Base-by-base conservation (phyloP, 2,113 vertebrate genomes). In the Sarotherodon lohbergeri region DNA sequence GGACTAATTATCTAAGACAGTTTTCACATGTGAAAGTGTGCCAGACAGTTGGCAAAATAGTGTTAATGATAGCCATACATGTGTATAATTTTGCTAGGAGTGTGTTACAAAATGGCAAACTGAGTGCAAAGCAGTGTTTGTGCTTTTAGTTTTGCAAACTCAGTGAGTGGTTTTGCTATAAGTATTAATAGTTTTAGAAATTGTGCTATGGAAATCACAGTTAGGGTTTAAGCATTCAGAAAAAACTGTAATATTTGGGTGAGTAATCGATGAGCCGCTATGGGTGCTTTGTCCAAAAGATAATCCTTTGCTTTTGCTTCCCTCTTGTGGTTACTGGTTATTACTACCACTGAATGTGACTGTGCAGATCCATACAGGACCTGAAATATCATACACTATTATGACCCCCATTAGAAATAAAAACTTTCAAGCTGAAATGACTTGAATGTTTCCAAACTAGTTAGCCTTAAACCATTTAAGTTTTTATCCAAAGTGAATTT, bases 251-350 rank as follows among this genome's bases (percentile, higher is more conserved):
- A 43, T 48, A 48, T 76, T 27, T 29, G 9, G 41, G 14, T 27
- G 13, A 16, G 66, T 24, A 46, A 43, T 6, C 7, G 11, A 68
- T 71, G 66, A 71, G 7, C 39, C 3, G 0, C n/a, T 71, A 5
- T 27, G 22, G 24, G 14, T 76, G 41, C 41, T 48, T 76, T 76
- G 41, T 71, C n/a, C n/a, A 19, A 59, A 71, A 84, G 19, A 29
- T 39, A 13, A 82, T 76, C 9, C 16, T 59, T 76, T 90, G 63
- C 11, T 27, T 56, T 76, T 88, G 63, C 55, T 52, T 68, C 86
- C 86, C 88, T 57, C 92, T 91, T 63, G 82, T 91, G 92, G 86
- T 76, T 3, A 32, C 8, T 5, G 34, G 8, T 36, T 52, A 34
- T 76, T 27, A 24, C 68, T 76, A 11, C 8, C 13, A 73, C 39